Evolutionary conservation across 1,140 invertebrate species (phyloP).

Genomic region (Zaprionus davidi): DNA sequence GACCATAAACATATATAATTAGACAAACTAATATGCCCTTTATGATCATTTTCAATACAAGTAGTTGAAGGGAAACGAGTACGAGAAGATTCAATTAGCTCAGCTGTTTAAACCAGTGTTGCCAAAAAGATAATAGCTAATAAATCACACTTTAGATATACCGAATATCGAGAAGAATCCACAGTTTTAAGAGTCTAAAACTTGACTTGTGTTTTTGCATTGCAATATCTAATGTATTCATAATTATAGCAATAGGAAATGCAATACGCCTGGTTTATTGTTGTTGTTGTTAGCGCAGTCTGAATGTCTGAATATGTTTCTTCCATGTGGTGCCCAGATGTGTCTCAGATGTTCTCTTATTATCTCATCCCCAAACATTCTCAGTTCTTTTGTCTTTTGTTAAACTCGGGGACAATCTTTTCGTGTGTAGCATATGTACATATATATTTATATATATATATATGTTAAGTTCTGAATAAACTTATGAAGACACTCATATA

Average conservation of each 20-base stretch:
- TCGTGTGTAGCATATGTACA: not conserved
- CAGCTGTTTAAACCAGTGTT: no score
- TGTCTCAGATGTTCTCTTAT: slow-evolving; percentile 60
- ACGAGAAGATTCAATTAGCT: no score
- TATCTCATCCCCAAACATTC: slow-evolving; percentile 57
- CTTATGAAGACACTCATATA: not conserved
- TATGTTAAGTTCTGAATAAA: not conserved
- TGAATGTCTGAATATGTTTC: not conserved
- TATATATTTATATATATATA: no score
- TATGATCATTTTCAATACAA: no score
- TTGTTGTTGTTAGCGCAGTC: not conserved
- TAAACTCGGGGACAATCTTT: not conserved
- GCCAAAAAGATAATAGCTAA: no score
- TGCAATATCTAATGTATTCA: not conserved
- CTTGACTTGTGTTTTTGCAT: not conserved
- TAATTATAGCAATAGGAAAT: not conserved
- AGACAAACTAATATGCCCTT: no score
- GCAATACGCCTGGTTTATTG: not conserved
- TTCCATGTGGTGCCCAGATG: slow-evolving; percentile 61
- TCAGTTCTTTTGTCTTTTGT: slow-evolving; percentile 44
- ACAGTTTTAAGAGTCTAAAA: no score
- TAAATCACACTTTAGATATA: no score
- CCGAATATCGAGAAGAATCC: no score
- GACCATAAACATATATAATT: no score
- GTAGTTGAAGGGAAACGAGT: no score